Conservation (phyloP, 2,888 invertebrate species). For the Leptopilina myrica region DNA sequence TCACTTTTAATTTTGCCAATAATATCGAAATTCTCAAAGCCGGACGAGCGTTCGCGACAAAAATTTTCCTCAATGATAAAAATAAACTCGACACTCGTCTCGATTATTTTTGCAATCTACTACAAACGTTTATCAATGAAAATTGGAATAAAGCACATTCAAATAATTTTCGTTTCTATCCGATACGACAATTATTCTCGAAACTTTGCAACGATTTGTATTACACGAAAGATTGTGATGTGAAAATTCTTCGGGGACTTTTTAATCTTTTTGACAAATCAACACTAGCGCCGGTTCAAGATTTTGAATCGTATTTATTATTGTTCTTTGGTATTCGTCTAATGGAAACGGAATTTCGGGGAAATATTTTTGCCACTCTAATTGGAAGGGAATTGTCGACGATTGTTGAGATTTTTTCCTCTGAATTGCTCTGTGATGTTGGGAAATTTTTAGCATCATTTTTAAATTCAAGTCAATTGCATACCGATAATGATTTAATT, state of each 20-base stretch:
- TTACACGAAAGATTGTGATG: background rate
- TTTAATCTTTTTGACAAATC: conserved; percentile 47
- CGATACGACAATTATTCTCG: conserved; percentile 51
- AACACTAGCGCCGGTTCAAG: conserved; percentile 54
- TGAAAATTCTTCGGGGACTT: conserved; percentile 48
- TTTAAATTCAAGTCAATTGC: background rate
- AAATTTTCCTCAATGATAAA: conserved; percentile 22
- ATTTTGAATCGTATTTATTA: conserved; percentile 53
- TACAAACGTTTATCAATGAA: conserved; percentile 42
- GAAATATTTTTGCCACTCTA: conserved; percentile 40
- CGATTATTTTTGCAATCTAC: conserved; percentile 43
- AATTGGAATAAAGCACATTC: conserved; percentile 55
- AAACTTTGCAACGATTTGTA: conserved; percentile 16
- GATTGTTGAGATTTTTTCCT: conserved; percentile 45
- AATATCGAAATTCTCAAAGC: background rate
- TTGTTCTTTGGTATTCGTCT: conserved; percentile 50
- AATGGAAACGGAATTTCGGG: background rate
- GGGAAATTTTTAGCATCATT: background rate
- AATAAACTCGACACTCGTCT: conserved; percentile 53
- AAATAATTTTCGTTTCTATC: conserved; percentile 38
- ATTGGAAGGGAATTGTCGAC: conserved; percentile 44
- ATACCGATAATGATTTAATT: background rate
- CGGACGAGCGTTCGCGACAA: conserved; percentile 30
- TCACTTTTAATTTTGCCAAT: conserved; percentile 51
- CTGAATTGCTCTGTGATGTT: conserved; percentile 44